Conservation (phyloP, 2,888 invertebrate species). For the Sinohyriopsis cumingii region DNA sequence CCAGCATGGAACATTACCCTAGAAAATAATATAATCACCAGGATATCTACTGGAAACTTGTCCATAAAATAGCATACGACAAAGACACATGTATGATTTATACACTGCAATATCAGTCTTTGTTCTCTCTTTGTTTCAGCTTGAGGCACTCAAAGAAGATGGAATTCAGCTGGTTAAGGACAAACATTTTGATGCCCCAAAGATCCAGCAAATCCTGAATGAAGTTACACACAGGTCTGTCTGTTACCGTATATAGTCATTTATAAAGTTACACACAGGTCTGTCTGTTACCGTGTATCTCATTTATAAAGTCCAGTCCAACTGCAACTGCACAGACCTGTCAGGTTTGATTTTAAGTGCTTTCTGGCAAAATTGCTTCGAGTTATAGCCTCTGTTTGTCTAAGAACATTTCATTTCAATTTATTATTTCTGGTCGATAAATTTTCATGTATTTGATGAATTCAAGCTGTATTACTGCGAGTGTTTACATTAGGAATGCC, state of each 20-base stretch:
- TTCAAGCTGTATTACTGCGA: no score
- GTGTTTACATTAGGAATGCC: no score
- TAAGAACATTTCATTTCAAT: no score
- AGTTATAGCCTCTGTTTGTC: no score
- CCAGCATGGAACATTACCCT: no score
- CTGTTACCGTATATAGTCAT: neutral
- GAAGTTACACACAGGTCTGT: constrained; percentile 76
- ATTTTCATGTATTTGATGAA: no score
- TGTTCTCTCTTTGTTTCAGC: constrained; percentile 55
- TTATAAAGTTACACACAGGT: neutral
- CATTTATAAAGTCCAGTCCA: neutral
- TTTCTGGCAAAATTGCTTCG: no score
- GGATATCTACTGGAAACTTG: no score
- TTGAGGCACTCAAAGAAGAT: constrained; percentile 85
- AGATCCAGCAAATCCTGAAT: constrained; percentile 82
- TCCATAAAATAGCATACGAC: neutral
- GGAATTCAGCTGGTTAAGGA: constrained; percentile 90
- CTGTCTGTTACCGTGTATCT: neutral
- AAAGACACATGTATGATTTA: neutral
- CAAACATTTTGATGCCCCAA: constrained; percentile 85
- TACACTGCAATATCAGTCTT: constrained; percentile 2
- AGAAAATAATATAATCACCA: no score
- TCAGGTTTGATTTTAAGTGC: neutral
- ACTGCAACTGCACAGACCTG: neutral
- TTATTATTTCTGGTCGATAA: no score